Conservation (phyloP, 2,113 vertebrate species). For the Ictidomys tridecemlineatus region DNA sequence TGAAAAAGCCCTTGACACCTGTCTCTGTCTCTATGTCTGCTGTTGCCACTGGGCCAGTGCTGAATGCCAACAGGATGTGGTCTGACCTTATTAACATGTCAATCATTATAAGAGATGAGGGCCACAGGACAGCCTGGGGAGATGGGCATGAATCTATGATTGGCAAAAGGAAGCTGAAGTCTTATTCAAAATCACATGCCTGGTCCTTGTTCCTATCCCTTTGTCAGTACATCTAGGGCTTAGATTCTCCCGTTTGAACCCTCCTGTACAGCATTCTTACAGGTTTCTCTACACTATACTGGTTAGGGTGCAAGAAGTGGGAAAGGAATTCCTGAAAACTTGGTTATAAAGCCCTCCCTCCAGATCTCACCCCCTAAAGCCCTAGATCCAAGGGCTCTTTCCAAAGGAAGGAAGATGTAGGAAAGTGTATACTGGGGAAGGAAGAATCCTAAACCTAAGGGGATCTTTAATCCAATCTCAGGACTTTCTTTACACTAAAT, state of each 20-base stretch:
- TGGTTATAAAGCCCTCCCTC: neutral
- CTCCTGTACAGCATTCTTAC: neutral
- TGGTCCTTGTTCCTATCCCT: neutral
- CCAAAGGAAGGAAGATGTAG: neutral
- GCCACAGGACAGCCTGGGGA: neutral
- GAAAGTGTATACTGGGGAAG: neutral
- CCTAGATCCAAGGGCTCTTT: neutral
- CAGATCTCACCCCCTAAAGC: neutral
- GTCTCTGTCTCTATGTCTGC: neutral
- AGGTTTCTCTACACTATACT: neutral
- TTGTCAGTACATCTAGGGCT: neutral
- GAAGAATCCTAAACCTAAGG: neutral
- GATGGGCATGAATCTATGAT: neutral
- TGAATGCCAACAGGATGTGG: neutral
- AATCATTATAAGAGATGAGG: neutral
- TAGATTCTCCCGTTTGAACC: neutral
- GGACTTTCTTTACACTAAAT: neutral
- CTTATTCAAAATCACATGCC: neutral
- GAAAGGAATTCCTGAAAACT: neutral
- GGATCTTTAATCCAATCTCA: neutral
- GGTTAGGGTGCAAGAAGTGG: too few species aligned
- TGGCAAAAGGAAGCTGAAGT: neutral
- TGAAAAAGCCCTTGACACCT: neutral
- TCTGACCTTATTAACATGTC: constrained; percentile 42
- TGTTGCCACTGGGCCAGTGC: neutral